A percentile compares a stretch with the other conserved stretches of the same genome.
Conservation (phyloP, 2,888 invertebrate species). For the Bibio marci region DNA sequence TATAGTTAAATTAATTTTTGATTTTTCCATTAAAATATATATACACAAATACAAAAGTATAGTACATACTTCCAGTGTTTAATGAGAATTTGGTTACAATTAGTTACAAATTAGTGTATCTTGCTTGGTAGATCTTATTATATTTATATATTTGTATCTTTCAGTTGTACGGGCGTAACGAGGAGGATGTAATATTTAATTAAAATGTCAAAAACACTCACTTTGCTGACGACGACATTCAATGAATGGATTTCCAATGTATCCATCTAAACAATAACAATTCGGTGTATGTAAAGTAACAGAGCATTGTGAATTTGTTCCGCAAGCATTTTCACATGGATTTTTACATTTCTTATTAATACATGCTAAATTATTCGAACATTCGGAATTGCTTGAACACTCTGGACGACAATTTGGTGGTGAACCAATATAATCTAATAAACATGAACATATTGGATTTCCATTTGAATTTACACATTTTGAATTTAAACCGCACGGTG, state of each 20-base stretch:
- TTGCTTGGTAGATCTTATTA: too few species aligned
- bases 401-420: slow-evolving; percentile 58
- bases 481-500: slow-evolving; percentile 61
- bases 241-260: slow-evolving; percentile 58
- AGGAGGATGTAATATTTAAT: too few species aligned
- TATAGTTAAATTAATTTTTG: too few species aligned
- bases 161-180: too few species aligned
- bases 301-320: slow-evolving; percentile 54
- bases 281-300: slow-evolving; percentile 59
- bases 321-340: slow-evolving; percentile 65
- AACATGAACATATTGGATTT: slow-evolving; percentile 48
- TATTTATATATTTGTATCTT: too few species aligned
- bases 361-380: slow-evolving; percentile 46
- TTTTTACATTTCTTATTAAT: slow-evolving; percentile 53
- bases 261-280: slow-evolving; percentile 48
- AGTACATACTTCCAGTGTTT: too few species aligned
- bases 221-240: slow-evolving; percentile 30
- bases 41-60: too few species aligned
- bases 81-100: too few species aligned
- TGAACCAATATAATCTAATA: slow-evolving; percentile 47
- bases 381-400: slow-evolving; percentile 54
- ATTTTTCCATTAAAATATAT: too few species aligned
- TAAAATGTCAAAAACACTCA: too few species aligned
- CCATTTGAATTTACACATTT: slow-evolving; percentile 44
- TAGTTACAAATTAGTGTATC: too few species aligned